Evolutionary conservation across 2,797 vertebrate species (phyloP), one percentile per base, ranked within the genome.

Genomic region (Muscicapa striata): DNA sequence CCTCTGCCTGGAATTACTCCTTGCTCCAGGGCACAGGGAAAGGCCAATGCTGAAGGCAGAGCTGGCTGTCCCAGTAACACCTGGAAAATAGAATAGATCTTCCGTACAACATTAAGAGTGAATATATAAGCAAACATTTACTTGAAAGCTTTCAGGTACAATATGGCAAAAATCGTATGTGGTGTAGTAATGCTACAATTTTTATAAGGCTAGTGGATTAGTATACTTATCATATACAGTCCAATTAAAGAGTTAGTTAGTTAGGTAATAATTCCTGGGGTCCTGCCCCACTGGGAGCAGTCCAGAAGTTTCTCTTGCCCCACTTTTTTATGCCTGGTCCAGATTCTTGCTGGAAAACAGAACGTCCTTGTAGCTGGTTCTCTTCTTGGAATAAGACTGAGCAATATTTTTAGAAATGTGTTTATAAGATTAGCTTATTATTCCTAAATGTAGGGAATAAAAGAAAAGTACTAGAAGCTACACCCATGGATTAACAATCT

Each of bases 91-190:
- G 49, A 66, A 46, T 0, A 26, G 32, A 58, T 43, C 36, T 57
- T 43, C 22, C 36, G 38, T 58, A 49, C 11, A 32, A 26, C 4
- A 14, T 32, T 17, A 58, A 32, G 32, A 58, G n/a, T 27, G 52
- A 58, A 66, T 43, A 49, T 43, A 58, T 5, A 36, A 36, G 18
- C 5, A 66, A 49, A 58, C 14, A 17, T 49, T 49, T 49, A 58
- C 45, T 43, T 58, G 36, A 74, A 74, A 57, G 43, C 36, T 66
- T 74, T 58, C 26, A 49, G 32, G 45, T 27, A 27, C 52, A 66
- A 12, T 36, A 41, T 41, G 26, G 11, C 1, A 1, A 74, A 74
- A 66, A 49, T 34, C 0, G 0, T 20, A 49, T 30, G 6, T 66
- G 32, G 36, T 66, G 41, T 15, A 74, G 36, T 21, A 74, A 49